These are phyloP conservation scores for Eristalis tenax DNA, from an alignment of 2,888 invertebrate genomes.

Conservation along the genomic window DNA sequence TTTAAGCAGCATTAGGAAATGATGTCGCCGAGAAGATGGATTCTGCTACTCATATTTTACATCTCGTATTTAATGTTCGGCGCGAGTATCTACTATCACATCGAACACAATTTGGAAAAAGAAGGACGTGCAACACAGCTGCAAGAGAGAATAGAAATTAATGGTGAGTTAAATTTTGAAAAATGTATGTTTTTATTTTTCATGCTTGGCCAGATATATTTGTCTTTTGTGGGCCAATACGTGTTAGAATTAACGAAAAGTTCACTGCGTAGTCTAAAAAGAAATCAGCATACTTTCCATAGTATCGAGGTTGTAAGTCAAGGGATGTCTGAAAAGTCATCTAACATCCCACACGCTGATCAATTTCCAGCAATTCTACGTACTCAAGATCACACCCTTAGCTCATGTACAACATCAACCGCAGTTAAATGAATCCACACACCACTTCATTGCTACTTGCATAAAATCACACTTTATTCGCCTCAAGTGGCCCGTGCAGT, in stretches of 20 bases:
- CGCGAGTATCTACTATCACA: slow-evolving; percentile 92
- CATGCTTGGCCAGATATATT: too few relatives aligned
- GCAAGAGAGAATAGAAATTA: slow-evolving; percentile 86
- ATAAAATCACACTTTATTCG: not conserved
- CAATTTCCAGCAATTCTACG: not conserved
- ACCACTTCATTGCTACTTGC: not conserved
- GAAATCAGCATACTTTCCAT: too few relatives aligned
- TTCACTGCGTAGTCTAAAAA: too few relatives aligned
- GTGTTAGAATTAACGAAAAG: too few relatives aligned
- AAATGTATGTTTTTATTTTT: not conserved
- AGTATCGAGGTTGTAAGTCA: too few relatives aligned
- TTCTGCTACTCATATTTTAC: slow-evolving; percentile 88
- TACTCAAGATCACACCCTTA: not conserved
- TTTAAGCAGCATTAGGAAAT: slow-evolving; percentile 67
- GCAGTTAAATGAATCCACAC: not conserved
- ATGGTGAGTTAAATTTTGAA: slow-evolving; percentile 83
- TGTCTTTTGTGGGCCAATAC: too few relatives aligned
- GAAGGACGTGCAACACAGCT: slow-evolving; percentile 84
- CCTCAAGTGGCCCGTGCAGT: not conserved
- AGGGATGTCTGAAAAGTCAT: too few relatives aligned
- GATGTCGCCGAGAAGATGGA: slow-evolving; percentile 92
- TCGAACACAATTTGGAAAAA: slow-evolving; percentile 88
- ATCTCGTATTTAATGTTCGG: slow-evolving; percentile 90
- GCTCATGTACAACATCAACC: not conserved
- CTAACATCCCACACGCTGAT: not conserved